Base-by-base conservation (phyloP, 2,888 invertebrate genomes). In the Helicoverpa assulta region DNA sequence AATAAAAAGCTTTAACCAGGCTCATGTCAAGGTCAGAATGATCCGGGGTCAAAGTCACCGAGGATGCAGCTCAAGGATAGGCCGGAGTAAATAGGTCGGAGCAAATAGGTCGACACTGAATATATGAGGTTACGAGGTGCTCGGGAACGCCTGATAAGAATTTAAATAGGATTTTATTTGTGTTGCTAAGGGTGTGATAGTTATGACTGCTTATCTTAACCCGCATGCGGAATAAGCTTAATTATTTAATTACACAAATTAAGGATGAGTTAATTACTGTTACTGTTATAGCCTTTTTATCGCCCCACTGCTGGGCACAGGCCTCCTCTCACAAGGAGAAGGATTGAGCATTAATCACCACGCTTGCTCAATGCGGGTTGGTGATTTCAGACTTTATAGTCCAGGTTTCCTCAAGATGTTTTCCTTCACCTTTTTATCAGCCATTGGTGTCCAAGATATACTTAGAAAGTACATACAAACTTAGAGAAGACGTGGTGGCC, bases 61-160 rank as follows among this genome's bases (percentile, higher is more conserved):
- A 62, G 69, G 81, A 80, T 76, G 65, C 69, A 61, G 78, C 67
- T 66, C 82, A 81, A 85, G 88, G 83, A 80, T 80, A 76, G 82
- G 84, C 70, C 80, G 69, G 59, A 10, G 50, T 76, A 75, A 81
- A 83, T 79, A 73, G 87, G 83, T 82, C 82, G 73, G 56, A 16
- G 53, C 16, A 80, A 77, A 73, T 67, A 59, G 81, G 78, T 68
- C 79, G 54, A 12, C 18, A 43, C 5, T 14, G 58, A 54, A 67
- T 64, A 64, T 64, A 73, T 50, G 29, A 50, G 26, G 18, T 33
- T 64, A 73, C 33, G 29, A 43, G 26, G 18, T 33, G 19, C 16
- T 18, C 6, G 21, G 16, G n/a, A 37, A 57, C 43, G 54, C 53
- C n/a, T 33, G 69, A 66, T 51, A 59, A 8, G 61, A n/a, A 33